phyloP scores from a whole-genome alignment of 2,888 invertebrate genomes.

The Tipula unca region DNA sequence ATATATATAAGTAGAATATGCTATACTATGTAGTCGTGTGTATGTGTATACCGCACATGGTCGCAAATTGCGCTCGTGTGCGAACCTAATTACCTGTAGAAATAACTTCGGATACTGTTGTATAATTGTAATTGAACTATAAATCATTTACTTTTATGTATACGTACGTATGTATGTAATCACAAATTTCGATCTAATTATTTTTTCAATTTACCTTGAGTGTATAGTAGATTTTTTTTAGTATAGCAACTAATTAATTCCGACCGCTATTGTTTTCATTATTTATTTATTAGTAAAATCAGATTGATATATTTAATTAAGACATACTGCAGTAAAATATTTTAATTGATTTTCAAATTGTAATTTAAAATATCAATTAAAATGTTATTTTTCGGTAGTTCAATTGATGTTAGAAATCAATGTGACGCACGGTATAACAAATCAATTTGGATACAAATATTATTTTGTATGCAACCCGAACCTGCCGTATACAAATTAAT shows the following conservation, averaged over 20 bases:
- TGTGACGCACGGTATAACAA: not conserved
- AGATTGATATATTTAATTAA: not conserved
- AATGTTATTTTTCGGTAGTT: too few species aligned
- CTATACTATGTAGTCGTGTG: not conserved
- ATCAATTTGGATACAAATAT: not conserved
- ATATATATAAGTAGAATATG: not conserved
- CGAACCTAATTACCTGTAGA: not conserved
- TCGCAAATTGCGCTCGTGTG: not conserved
- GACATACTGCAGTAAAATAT: not conserved
- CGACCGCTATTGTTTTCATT: not conserved
- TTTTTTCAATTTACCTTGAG: not conserved
- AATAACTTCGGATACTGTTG: not conserved
- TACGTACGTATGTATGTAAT: not conserved
- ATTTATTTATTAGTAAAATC: not conserved
- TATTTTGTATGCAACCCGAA: too few species aligned
- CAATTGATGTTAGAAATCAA: too few species aligned
- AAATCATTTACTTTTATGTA: too few species aligned
- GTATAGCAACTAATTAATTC: not conserved
- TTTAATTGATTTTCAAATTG: too few species aligned
- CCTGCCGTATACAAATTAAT: too few species aligned
- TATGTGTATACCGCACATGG: not conserved
- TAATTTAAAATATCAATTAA: too few species aligned
- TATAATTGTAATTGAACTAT: not conserved
- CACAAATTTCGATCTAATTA: not conserved
- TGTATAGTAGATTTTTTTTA: not conserved